Conservation (phyloP, 2,113 vertebrate genomes). For the Psittacula cyanocephala region DNA sequence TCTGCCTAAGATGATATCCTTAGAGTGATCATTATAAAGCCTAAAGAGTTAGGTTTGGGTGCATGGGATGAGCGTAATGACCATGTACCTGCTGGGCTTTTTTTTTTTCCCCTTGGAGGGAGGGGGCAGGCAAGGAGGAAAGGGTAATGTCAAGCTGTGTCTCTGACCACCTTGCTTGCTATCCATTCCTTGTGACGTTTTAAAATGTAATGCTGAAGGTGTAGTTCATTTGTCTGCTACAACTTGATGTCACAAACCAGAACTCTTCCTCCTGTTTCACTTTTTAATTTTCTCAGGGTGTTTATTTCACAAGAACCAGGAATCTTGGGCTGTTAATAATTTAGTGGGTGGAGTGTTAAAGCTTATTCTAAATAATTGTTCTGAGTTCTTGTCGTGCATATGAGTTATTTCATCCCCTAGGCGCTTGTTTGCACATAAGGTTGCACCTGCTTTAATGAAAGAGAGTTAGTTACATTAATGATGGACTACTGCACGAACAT, state of each 20-base stretch:
- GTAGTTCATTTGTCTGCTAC: neutral
- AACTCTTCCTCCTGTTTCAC: conserved; percentile 41
- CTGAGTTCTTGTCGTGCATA: neutral
- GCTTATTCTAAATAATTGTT: conserved; percentile 46
- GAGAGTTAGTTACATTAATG: conserved; percentile 38
- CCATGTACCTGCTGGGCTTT: neutral
- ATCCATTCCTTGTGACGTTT: neutral
- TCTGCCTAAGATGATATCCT: neutral
- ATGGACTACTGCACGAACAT: neutral
- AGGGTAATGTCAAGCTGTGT: neutral
- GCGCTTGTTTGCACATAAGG: conserved; percentile 24
- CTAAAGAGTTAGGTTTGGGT: neutral
- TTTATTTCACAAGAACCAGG: conserved; percentile 39
- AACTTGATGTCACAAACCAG: neutral
- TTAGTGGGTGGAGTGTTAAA: conserved; percentile 45
- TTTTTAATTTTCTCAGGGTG: conserved; percentile 42
- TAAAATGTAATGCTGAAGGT: neutral
- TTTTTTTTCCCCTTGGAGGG: neutral
- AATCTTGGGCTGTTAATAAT: conserved; percentile 9
- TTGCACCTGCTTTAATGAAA: conserved; percentile 51
- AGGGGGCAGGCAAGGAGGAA: neutral
- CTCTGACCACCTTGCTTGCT: neutral
- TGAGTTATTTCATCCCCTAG: conserved; percentile 62
- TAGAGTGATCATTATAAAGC: neutral
- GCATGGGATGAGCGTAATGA: neutral